phyloP scores from a whole-genome alignment of 1,140 invertebrate genomes.

The Monochamus saltuarius region DNA sequence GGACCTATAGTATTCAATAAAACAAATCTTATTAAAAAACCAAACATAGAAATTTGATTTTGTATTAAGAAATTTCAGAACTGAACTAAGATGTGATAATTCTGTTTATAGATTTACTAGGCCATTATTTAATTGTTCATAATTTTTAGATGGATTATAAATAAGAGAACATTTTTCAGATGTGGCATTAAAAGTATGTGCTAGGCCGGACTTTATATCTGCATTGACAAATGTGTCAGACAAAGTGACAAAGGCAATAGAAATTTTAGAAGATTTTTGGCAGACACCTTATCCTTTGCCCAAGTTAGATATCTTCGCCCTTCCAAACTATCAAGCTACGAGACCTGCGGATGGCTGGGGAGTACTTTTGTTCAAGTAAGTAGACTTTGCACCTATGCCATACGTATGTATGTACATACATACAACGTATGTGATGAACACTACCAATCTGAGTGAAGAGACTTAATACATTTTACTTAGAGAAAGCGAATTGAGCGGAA shows the following conservation, averaged over 20 bases:
- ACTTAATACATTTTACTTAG: slow-evolving; percentile 50
- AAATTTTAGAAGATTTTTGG: slow-evolving; percentile 71
- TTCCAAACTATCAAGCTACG: slow-evolving; percentile 75
- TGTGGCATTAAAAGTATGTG: slow-evolving; percentile 62
- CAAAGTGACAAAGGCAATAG: slow-evolving; percentile 64
- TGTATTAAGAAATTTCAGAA: no score
- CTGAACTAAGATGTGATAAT: no score
- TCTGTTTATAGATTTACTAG: no score
- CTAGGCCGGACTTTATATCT: slow-evolving; percentile 66
- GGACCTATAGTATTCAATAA: no score
- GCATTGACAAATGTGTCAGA: slow-evolving; percentile 64
- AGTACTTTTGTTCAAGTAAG: slow-evolving; percentile 73
- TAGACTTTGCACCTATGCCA: slow-evolving; percentile 18
- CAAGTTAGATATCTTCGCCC: slow-evolving; percentile 78
- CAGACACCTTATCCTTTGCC: slow-evolving; percentile 67
- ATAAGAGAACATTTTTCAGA: no score
- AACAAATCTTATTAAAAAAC: no score
- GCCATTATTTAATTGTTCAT: no score
- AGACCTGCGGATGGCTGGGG: slow-evolving; percentile 76
- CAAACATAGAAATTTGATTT: no score
- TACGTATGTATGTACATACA: no score
- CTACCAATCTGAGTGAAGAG: not conserved
- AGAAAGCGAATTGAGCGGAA: slow-evolving; percentile 66
- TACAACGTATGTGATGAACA: not conserved
- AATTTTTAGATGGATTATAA: no score